Evolutionary conservation across 2,888 invertebrate species (phyloP), one percentile per base, ranked within the genome.

Genomic region (Leptarthrus brevirostris): DNA sequence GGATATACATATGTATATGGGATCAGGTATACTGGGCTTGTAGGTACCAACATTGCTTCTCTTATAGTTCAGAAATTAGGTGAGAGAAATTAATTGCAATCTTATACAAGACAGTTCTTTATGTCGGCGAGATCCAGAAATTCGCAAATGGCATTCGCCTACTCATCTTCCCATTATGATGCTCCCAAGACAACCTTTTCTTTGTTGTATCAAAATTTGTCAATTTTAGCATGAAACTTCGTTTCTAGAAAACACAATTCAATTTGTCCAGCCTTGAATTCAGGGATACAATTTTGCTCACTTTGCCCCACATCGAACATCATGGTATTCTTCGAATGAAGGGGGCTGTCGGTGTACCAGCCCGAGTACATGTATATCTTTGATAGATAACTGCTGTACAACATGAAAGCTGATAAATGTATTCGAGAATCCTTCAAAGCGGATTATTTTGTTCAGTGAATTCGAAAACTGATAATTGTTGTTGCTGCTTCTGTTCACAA

Each of bases 361-460:
- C 40, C 8, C n/a, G n/a, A 12, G 12, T 12, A 8, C n/a, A 12
- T 40, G 40, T 40, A 40, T 40, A 40, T 36, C 58, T 64, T 64
- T 64, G 64, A 40, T 44, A 64, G 64, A 61, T 64, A 53, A 66
- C 66, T 64, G 69, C 54, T 26, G 18, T 44, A 64, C 22, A 64
- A 64, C 64, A 64, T 64, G 64, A 44, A 18, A 64, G 36, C 69
- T 69, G 69, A 69, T 69, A 69, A 70, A 30, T 66, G 61, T 52
- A 74, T 30, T 47, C 40, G 52, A 49, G 70, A 26, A 54, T 73
- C 75, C 72, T 76, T 73, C 72, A 77, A 77, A 78, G 76, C 74
- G 77, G 79, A 78, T 78, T 78, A 79, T 79, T 79, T 79, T 77
- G 78, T 79, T 79, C 78, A 79, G 76, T 79, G 79, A 78, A 78